Evolutionary conservation across 1,140 invertebrate species (phyloP), one percentile per base, ranked within the genome.

Genomic region (Dinothrombium tinctorium): DNA sequence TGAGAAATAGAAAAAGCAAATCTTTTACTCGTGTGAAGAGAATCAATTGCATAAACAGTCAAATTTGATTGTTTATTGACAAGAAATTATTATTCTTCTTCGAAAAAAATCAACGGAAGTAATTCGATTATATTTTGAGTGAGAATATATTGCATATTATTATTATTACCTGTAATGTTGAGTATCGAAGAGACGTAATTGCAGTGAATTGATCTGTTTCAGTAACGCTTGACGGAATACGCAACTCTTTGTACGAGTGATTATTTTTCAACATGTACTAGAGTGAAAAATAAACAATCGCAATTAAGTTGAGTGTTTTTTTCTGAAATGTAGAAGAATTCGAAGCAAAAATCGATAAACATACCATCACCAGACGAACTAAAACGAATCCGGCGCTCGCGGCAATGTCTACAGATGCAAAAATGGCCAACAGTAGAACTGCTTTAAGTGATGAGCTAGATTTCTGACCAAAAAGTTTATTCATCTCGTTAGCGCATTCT

Each of bases 381-480:
- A 53, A 37, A 14, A 53, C 47, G 28, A 53, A 53, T 17, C 52
- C 52, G 9, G 52, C 47, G 22, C 51, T 53, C 12, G 52, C 52
- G 2, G 52, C 51, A 17, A 53, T 51, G 28, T 53, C 52, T 7
- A 53, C 51, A 2, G 51, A 50, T n/a, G 50, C 51, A 48, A 53
- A 53, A 12, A 53, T 47, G 7, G 51, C 43, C 15, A 53, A 25
- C n/a, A 53, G 33, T 14, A 53, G 36, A 25, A 53, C 47, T 5
- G 51, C 51, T 24, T 50, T 40, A 12, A 53, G 22, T 20, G 51
- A 50, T 9, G 17, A 36, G 17, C 7, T 7, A 28, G 26, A 28
- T 19, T 14, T 14, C 2, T 2, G 20, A 2, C 3, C 3, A 33
- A 2, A 17, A 36, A 36, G 23, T 11, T 36, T 9, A 4, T n/a